Base-by-base conservation (phyloP, 2,888 invertebrate species). In the Campopleginae sp. region DNA sequence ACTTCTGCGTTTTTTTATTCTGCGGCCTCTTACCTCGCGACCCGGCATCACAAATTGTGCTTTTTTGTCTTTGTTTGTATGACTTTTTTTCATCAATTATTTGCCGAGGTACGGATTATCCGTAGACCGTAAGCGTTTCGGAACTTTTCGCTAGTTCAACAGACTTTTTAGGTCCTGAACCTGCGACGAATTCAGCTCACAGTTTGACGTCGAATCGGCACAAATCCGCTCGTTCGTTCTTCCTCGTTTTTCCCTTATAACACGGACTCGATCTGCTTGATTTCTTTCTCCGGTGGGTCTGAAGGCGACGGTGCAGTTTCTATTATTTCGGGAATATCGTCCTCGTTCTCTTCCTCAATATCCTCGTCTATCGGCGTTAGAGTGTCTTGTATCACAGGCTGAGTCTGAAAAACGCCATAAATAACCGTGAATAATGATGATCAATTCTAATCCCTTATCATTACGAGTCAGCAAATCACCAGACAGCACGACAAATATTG, bases 351-450 rank as follows among this genome's bases (percentile, higher is more conserved):
- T 89, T 97, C 96, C 89, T 96, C 96, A 80, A 94, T 94, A 87
- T 94, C 94, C 93, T 97, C 97, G 92, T 98, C 97, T 87, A 98
- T 98, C 19, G 97, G 97, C 5, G 97, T 96, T 68, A 98, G 94
- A 10, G 96, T 96, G 93, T 97, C 97, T 86, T 95, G 93, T 74
- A 96, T 95, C 76, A 96, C 95, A 61, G 95, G 95, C 86, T 95
- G 94, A 87, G 96, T 95, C 90, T 96, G 95, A 10, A 87, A 84
- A 68, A 33, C 27, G 12, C 31, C 10, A 54, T 8, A 0, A 27
- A 27, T 27, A 12, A 19, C 7, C n/a, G 23, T 19, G 8, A 54
- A 54, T 5, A 8, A 31, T 63, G 6, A 23, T 12, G 33, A 23
- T 27, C 17, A 27, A 31, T 27, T 23, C 3, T 38, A 7, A 38